phyloP scores from a whole-genome alignment of 2,888 invertebrate genomes.

The Alsophila aescularia region DNA sequence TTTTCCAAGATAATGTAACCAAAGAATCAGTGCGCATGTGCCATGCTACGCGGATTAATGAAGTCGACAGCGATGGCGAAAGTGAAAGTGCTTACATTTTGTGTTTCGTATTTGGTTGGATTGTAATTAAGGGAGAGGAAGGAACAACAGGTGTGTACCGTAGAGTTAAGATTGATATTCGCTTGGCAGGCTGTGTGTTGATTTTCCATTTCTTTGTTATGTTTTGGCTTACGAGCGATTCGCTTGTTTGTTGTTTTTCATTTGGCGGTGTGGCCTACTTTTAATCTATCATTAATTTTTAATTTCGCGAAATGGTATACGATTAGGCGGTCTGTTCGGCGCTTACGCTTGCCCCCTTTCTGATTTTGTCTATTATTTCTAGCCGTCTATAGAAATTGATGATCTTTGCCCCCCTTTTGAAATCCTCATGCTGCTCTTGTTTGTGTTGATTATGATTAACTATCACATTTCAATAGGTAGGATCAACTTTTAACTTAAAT shows the following conservation, averaged over 20 bases:
- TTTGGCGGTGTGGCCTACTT: too few relatives aligned
- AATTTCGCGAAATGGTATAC: too few relatives aligned
- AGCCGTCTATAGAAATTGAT: too few relatives aligned
- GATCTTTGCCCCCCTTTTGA: too few relatives aligned
- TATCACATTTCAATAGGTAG: too few relatives aligned
- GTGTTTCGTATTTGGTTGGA: conserved; percentile 39
- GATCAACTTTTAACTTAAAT: too few relatives aligned
- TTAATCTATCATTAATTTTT: too few relatives aligned
- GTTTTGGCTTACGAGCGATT: neutral
- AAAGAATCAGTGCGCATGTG: conserved; percentile 56
- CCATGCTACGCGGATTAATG: conserved; percentile 39
- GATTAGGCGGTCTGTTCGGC: too few relatives aligned
- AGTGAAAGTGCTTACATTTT: conserved; percentile 31
- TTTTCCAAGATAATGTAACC: conserved; percentile 16
- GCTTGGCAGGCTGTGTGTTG: conserved; percentile 28
- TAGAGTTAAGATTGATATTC: conserved; percentile 40
- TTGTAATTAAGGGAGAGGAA: conserved; percentile 37
- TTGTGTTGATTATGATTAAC: too few relatives aligned
- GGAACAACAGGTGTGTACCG: conserved; percentile 52
- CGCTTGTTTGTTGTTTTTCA: neutral
- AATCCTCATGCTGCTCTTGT: too few relatives aligned
- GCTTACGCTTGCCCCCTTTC: too few relatives aligned
- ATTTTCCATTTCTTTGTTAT: conserved; percentile 20
- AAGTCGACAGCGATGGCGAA: conserved; percentile 29
- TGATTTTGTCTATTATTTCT: too few relatives aligned